Conservation (phyloP, 2,113 vertebrate genomes). For the Phasianus colchicus region DNA sequence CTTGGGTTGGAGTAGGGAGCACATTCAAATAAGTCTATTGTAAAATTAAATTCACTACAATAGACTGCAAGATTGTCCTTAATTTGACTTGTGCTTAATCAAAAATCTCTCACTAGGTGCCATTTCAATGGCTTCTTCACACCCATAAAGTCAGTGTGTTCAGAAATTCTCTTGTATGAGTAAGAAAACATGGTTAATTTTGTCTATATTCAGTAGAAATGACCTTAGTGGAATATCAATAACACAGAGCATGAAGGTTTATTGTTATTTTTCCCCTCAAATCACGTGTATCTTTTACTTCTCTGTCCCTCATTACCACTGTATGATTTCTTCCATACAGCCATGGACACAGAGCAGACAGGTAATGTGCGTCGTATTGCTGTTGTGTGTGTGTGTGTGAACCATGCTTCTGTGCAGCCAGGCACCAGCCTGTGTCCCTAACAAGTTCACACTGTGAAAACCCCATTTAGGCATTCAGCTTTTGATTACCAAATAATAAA, state of each 20-base stretch:
- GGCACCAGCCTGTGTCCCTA: neutral
- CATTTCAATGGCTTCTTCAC: neutral
- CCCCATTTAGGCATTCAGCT: slow-evolving; percentile 60
- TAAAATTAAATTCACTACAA: neutral
- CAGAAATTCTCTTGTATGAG: neutral
- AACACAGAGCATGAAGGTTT: neutral
- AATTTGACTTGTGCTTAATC: neutral
- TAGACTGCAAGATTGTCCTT: neutral
- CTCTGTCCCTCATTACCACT: slow-evolving; percentile 66
- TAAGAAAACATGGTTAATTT: neutral
- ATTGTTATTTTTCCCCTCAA: neutral
- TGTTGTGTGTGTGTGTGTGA: slow-evolving; percentile 24
- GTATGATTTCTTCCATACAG: slow-evolving; percentile 87
- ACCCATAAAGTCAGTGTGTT: neutral
- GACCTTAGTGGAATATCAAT: neutral
- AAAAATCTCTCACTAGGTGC: neutral
- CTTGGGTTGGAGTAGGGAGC: neutral
- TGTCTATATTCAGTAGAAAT: neutral
- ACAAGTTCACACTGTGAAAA: slow-evolving; percentile 17
- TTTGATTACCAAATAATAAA: neutral
- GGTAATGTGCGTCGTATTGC: slow-evolving; percentile 81
- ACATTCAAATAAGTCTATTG: neutral
- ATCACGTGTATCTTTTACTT: neutral
- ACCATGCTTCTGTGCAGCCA: slow-evolving; percentile 35
- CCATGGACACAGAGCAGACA: slow-evolving; percentile 98